Evolutionary conservation across 1,140 invertebrate genomes (phyloP), one percentile per base, ranked within the genome.

Genomic region (Venustaconcha ellipsiformis): DNA sequence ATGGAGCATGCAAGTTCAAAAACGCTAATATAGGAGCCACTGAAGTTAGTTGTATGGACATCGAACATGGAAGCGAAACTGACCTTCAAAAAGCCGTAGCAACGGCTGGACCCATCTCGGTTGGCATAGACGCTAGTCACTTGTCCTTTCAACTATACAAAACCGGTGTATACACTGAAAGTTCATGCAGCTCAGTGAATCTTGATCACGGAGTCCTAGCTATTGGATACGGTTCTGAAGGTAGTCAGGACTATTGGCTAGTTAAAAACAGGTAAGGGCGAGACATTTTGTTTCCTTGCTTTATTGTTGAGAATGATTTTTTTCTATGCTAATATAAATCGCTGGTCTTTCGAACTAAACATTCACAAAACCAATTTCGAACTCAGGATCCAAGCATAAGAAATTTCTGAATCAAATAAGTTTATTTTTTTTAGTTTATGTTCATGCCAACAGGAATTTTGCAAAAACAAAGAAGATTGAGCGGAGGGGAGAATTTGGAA

Each of bases 121-220:
- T 91, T n/a, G 91, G 89, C 58, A 91, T 91, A 76, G 90, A 91
- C 82, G 90, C 90, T n/a, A 78, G 80, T 20, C 83, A 86, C 63
- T 14, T 20, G 15, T 83, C 82, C 2, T 87, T 87, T 78, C 82
- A 84, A 66, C 68, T 80, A 13, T 86, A 85, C 78, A 72, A 72
- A 66, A 93, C 65, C 30, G 82, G 82, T 11, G 64, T 82, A 11
- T 84, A 84, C 73, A 76, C 62, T 68, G 81, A 83, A 6, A 58
- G 64, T 15, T 15, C 14, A 14, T 83, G 82, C 59, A 69, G 37
- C 26, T 23, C 55, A n/a, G 70, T 20, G 58, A 14, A 15, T 5
- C 89, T 97, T 20, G 95, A 97, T 88, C 96, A 97, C 86, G 96
- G 95, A 76, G 96, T 96, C 14, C 88, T 95, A 18, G 91, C 92